Conservation (phyloP, 2,797 vertebrate species). For the Octomys mimax region DNA sequence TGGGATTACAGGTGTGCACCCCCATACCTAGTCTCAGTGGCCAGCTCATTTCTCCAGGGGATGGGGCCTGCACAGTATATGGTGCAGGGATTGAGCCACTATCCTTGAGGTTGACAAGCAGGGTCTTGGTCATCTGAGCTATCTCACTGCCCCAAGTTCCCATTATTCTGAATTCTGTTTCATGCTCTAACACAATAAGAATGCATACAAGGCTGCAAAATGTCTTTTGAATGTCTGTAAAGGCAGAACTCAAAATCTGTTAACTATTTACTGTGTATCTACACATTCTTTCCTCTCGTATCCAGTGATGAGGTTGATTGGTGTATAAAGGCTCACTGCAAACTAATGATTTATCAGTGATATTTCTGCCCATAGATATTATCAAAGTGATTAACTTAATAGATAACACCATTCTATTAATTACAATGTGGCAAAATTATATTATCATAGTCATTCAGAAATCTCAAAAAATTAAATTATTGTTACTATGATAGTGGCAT, state of each 20-base stretch:
- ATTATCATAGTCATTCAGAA: background rate
- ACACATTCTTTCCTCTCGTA: background rate
- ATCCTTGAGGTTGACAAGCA: too few relatives aligned
- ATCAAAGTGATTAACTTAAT: background rate
- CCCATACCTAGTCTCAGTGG: too few relatives aligned
- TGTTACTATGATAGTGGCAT: background rate
- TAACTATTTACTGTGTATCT: background rate
- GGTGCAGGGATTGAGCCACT: too few relatives aligned
- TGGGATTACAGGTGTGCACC: too few relatives aligned
- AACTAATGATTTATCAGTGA: background rate
- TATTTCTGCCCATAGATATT: background rate
- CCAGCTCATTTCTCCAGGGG: too few relatives aligned
- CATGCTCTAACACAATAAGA: background rate
- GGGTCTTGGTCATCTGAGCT: too few relatives aligned
- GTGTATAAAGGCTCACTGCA: background rate
- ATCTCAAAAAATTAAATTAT: background rate
- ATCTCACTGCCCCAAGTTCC: too few relatives aligned
- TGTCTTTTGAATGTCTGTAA: background rate
- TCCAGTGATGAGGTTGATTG: background rate
- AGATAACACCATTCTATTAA: background rate
- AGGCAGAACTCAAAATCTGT: background rate
- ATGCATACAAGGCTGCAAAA: background rate
- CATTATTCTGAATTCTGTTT: background rate
- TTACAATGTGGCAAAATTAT: background rate
- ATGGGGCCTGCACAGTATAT: too few relatives aligned